Evolutionary conservation across 1,140 invertebrate species (phyloP), one percentile per base, ranked within the genome.

Genomic region (Scaptomyza pallida): DNA sequence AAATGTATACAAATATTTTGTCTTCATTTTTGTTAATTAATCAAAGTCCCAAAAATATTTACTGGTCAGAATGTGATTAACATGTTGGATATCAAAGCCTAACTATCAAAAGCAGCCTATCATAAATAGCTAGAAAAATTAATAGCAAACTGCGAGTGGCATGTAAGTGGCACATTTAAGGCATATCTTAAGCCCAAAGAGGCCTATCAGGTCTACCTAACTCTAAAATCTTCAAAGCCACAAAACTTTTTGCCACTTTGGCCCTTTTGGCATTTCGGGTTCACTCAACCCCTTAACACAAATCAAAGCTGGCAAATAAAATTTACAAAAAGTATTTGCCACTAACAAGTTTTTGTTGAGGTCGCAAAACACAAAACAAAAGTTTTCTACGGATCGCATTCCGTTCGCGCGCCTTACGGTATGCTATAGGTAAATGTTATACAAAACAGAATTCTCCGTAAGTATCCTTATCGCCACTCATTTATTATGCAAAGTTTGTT

Each of bases 401-500:
- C 64, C 65, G 23, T 23, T 21, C 8, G 45, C 40, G 6, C 62
- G 72, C 80, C 80, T 52, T 52, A 41, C 63, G 80, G 60, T 76
- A 76, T 85, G 59, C 48, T 47, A 45, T 68, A 48, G 1, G 6
- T 26, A 62, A 70, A 55, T 67, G 52, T 55, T 48, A 81, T 81
- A 77, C 59, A 72, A 63, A 67, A 72, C 55, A 67, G 67, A 40
- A 65, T 71, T 65, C 43, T 71, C 40, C 65, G 44, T 48, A 57
- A 55, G 68, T 48, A 60, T 73, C 30, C 73, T 81, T 75, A 83
- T 83, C 79, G 63, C 45, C 41, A 56, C 21, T 68, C 62, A 68
- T 85, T 86, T 86, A 85, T 80, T 86, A 85, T 86, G 81, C 73
- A 80, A 77, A 86, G 48, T 86, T 74, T 62, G 37, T 26, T 50